phyloP scores from a whole-genome alignment of 2,888 invertebrate genomes.

The Orchestes rusci region DNA sequence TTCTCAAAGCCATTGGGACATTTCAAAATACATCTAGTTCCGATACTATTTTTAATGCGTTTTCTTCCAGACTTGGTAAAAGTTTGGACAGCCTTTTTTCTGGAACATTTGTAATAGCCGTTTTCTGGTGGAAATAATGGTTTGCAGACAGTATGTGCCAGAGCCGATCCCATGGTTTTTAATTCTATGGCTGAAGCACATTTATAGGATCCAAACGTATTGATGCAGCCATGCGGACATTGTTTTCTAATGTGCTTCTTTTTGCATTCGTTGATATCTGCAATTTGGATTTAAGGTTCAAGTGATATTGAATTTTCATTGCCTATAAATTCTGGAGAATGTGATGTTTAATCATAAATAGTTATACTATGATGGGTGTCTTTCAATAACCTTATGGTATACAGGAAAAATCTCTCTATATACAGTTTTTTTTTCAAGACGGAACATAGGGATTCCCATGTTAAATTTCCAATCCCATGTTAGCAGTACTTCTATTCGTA shows the following conservation, averaged over 20 bases:
- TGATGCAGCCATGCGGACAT: conserved; percentile 49
- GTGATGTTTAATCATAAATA: no score
- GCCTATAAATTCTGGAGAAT: no score
- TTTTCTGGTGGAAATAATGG: conserved; percentile 43
- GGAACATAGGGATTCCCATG: no score
- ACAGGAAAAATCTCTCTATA: no score
- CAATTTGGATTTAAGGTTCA: conserved; percentile 2
- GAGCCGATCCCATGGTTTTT: conserved; percentile 28
- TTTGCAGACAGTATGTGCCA: conserved; percentile 33
- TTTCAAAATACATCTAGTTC: conserved; percentile 45
- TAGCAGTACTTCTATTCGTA: no score
- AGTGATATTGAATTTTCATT: no score
- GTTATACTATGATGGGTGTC: no score
- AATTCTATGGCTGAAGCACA: conserved; percentile 37
- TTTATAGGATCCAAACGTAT: conserved; percentile 56
- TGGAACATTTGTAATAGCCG: conserved; percentile 46
- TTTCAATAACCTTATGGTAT: no score
- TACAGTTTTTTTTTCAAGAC: no score
- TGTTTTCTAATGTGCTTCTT: conserved; percentile 33
- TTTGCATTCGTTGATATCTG: conserved; percentile 62
- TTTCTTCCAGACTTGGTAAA: conserved; percentile 32
- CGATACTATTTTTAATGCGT: conserved; percentile 43
- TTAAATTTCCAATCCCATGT: no score
- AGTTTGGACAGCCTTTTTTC: conserved; percentile 30
- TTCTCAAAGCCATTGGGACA: conserved; percentile 45